Evolutionary conservation across 2,113 vertebrate species (phyloP).

Genomic region (Silurus meridionalis): DNA sequence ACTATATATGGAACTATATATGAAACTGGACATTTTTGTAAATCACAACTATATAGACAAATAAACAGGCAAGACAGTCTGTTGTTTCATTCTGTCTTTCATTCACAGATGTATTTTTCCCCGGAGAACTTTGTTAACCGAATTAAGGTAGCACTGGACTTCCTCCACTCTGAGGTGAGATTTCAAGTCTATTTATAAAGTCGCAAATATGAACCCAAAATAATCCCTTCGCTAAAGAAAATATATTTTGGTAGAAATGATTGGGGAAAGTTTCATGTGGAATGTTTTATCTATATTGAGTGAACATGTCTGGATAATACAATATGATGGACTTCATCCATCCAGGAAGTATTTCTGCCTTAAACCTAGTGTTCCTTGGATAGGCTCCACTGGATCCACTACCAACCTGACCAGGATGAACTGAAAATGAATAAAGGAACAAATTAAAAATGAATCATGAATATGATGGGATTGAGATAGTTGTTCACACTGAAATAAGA

Average conservation of each 20-base stretch:
- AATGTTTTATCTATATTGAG: no score
- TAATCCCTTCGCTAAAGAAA: no score
- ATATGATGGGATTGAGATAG: neutral
- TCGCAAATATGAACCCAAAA: neutral
- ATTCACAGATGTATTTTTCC: conserved; percentile 76
- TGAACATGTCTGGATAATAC: neutral
- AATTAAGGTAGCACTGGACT: conserved; percentile 80
- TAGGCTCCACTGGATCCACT: neutral
- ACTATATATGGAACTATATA: neutral
- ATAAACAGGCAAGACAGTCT: neutral
- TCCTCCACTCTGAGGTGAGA: conserved; percentile 80
- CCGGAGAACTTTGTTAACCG: conserved; percentile 70
- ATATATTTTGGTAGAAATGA: no score
- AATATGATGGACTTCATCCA: neutral
- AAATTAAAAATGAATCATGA: neutral
- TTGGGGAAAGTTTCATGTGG: no score
- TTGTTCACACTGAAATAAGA: neutral
- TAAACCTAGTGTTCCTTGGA: neutral
- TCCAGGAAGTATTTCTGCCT: neutral
- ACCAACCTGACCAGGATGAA: neutral
- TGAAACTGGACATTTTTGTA: neutral
- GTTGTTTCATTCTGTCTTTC: neutral
- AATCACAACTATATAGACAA: neutral
- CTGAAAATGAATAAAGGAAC: neutral
- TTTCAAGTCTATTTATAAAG: neutral